phyloP scores from a whole-genome alignment of 2,888 invertebrate species.

The Zygaena filipendulae region DNA sequence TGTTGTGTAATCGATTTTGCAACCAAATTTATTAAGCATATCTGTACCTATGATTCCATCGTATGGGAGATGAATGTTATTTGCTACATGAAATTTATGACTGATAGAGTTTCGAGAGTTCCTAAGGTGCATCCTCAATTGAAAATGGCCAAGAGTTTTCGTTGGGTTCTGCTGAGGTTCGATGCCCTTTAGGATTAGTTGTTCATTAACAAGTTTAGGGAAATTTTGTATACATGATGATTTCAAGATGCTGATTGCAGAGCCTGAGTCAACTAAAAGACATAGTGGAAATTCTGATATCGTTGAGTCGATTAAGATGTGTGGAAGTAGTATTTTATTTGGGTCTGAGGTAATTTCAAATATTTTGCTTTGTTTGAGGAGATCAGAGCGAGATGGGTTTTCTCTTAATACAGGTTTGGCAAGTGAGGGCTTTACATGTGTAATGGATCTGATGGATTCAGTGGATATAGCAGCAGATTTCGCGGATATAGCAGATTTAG shows the following conservation, averaged over 20 bases:
- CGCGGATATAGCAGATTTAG: too few relatives aligned
- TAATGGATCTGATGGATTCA: too few relatives aligned
- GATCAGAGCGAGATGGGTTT: too few relatives aligned
- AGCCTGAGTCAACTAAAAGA: constrained; percentile 8
- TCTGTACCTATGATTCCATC: constrained; percentile 13
- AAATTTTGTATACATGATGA: constrained; percentile 1
- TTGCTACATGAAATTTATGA: constrained; percentile 6
- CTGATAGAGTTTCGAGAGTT: not conserved
- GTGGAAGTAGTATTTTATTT: constrained; percentile 3
- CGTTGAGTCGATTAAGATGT: constrained; percentile 2
- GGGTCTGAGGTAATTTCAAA: constrained; percentile 3
- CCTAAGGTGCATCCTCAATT: too few relatives aligned
- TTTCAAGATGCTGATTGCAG: constrained; percentile 8
- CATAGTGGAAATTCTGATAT: constrained; percentile 2
- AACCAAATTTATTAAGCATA: constrained; percentile 1
- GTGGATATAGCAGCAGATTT: too few relatives aligned
- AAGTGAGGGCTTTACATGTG: too few relatives aligned
- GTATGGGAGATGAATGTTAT: constrained; percentile 8
- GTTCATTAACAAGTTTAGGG: constrained; percentile 1
- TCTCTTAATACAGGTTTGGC: too few relatives aligned
- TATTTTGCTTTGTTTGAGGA: too few relatives aligned
- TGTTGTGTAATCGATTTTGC: too few relatives aligned
- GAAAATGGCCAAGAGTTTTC: constrained; percentile 3
- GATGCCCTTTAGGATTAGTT: constrained; percentile 3
- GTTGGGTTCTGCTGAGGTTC: constrained; percentile 1